Percentiles rank a stretch among this genome's conserved stretches.
Evolutionary conservation across 2,113 vertebrate genomes (phyloP).

Genomic region (Petrocephalus microphthalmus): DNA sequence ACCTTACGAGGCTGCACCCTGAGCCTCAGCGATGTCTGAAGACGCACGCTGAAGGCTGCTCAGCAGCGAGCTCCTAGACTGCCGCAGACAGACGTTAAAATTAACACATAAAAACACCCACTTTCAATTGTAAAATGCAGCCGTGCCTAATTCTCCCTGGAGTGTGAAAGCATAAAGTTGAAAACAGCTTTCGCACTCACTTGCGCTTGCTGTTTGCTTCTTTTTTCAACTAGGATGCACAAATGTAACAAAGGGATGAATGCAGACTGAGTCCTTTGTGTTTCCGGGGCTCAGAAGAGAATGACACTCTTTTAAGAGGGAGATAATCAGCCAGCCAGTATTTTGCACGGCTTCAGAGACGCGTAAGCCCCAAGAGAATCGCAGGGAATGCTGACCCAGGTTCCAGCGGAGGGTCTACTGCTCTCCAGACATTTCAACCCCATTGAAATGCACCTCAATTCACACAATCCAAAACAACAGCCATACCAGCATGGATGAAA

Average conservation of each 20-base stretch:
- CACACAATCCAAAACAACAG: not conserved
- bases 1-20: not conserved
- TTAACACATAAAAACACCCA: constrained; percentile 8
- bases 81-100: not conserved
- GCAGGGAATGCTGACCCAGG: constrained; percentile 20
- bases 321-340: not conserved
- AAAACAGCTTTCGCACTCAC: not conserved
- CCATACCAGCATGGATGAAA: constrained; percentile 22
- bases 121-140: not conserved
- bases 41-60: not conserved
- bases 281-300: not conserved
- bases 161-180: not conserved
- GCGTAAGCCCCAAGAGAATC: not conserved
- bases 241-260: constrained; percentile 13
- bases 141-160: not conserved
- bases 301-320: not conserved
- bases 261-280: not conserved
- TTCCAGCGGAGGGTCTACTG: constrained; percentile 26
- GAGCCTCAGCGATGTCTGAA: not conserved
- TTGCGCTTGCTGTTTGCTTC: not conserved
- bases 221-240: not conserved
- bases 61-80: not conserved
- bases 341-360: not conserved
- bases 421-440: not conserved
- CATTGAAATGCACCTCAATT: not conserved